phyloP scores from a whole-genome alignment of 2,113 vertebrate genomes.

The Percina caprodes region DNA sequence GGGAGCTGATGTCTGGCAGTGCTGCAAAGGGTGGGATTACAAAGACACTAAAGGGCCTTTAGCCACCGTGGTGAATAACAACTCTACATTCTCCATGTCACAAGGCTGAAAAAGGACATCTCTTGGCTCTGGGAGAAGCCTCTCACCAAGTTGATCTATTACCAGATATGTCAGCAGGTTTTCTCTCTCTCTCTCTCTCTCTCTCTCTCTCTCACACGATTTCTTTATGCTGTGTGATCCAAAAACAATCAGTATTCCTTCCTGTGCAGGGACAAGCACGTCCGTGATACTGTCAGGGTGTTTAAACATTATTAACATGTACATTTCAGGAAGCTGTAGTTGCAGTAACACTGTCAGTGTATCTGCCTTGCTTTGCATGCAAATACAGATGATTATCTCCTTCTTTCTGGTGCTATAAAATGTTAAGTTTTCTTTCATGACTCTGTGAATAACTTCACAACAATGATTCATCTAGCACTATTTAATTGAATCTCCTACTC shows the following conservation, averaged over 20 bases:
- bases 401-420: conserved; percentile 43
- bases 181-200: neutral
- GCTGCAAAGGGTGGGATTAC: conserved; percentile 46
- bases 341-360: conserved; percentile 15
- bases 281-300: conserved; percentile 27
- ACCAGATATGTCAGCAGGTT: conserved; percentile 15
- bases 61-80: conserved; percentile 27
- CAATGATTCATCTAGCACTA: conserved; percentile 59
- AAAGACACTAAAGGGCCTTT: conserved; percentile 42
- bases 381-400: conserved; percentile 41
- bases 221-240: conserved; percentile 19
- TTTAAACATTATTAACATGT: conserved; percentile 35
- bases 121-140: conserved; percentile 4
- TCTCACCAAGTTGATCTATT: conserved; percentile 23
- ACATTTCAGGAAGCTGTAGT: conserved; percentile 36
- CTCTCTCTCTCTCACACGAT: too few species aligned
- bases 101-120: conserved; percentile 34
- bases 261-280: neutral
- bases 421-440: conserved; percentile 47
- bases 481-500: conserved; percentile 54
- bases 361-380: conserved; percentile 22
- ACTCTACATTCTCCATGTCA: conserved; percentile 9
- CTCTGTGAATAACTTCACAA: conserved; percentile 38
- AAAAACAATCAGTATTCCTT: conserved; percentile 34
- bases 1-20: conserved; percentile 36